Percentiles rank a stretch among this genome's conserved stretches.
phyloP scores from a whole-genome alignment of 2,888 invertebrate species.

The Priocnemis perturbator region DNA sequence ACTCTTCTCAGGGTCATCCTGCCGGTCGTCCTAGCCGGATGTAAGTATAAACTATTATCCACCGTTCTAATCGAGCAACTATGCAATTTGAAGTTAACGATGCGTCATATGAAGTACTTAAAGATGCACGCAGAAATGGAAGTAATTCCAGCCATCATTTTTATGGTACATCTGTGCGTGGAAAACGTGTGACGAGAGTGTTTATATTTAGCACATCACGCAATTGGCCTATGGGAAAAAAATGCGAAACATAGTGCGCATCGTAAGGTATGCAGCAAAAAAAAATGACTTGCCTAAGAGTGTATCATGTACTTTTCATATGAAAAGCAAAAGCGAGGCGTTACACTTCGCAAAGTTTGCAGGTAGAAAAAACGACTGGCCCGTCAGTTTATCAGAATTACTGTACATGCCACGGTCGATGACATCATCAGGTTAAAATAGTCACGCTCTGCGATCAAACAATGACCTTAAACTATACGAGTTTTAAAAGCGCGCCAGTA shows the following conservation, averaged over 20 bases:
- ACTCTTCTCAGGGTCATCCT: constrained; percentile 76
- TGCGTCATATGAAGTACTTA: no score
- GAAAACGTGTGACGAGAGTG: not conserved
- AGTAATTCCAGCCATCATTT: no score
- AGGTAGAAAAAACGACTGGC: not conserved
- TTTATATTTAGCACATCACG: no score
- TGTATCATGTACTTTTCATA: no score
- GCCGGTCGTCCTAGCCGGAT: constrained; percentile 76
- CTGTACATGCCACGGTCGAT: constrained; percentile 11
- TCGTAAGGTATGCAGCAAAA: not conserved
- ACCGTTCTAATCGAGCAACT: not conserved
- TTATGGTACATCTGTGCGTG: not conserved
- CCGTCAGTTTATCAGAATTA: not conserved
- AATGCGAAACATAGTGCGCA: no score
- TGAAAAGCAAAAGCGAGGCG: no score
- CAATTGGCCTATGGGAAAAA: no score
- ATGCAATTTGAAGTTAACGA: not conserved
- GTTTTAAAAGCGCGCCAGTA: not conserved
- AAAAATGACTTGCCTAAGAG: not conserved
- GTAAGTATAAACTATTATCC: constrained; percentile 72
- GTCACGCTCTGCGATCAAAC: constrained; percentile 15
- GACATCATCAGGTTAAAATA: constrained; percentile 40
- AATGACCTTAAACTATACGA: constrained; percentile 26
- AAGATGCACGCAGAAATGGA: no score
- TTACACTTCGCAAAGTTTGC: not conserved